A percentile compares a stretch with the other conserved stretches of the same genome.
These are phyloP conservation scores for Graptemys geographica DNA, from an alignment of 2,797 vertebrate genomes.

Conservation along the genomic window DNA sequence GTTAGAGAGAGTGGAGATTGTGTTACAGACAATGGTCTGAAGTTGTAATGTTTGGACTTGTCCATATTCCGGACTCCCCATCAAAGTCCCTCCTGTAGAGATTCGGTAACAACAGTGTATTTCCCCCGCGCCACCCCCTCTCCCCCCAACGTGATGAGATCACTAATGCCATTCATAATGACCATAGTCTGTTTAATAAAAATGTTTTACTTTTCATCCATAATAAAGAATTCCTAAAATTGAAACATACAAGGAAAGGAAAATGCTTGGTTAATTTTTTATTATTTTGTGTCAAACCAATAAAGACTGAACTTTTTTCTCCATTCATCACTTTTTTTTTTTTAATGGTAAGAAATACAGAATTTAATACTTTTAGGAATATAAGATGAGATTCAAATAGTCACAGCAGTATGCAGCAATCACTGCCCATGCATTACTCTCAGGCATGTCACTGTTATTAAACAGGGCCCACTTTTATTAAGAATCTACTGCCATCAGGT, in stretches of 20 bases:
- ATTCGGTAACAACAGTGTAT: conserved; percentile 11
- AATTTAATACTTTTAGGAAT: conserved; percentile 50
- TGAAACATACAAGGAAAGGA: neutral
- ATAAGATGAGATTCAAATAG: conserved; percentile 54
- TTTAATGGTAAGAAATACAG: conserved; percentile 49
- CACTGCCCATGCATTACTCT: conserved; percentile 22
- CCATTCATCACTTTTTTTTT: neutral
- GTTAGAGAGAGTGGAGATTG: conserved; percentile 20
- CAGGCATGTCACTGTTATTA: conserved; percentile 40
- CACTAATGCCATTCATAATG: neutral
- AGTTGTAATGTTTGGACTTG: neutral
- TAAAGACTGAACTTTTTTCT: neutral
- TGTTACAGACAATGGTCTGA: neutral
- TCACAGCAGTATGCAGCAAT: conserved; percentile 1
- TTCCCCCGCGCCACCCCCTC: neutral
- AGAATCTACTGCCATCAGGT: conserved; percentile 45
- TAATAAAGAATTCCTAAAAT: conserved; percentile 34
- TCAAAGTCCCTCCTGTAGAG: conserved; percentile 30
- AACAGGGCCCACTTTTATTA: conserved; percentile 41
- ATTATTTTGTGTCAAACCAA: conserved; percentile 27
- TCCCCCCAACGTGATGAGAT: neutral
- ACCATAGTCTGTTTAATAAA: conserved; percentile 41
- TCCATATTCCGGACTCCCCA: neutral
- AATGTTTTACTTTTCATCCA: neutral
- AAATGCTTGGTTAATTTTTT: conserved; percentile 35